Evolutionary conservation across 2,888 invertebrate species (phyloP).

Genomic region (Craniophora ligustri): DNA sequence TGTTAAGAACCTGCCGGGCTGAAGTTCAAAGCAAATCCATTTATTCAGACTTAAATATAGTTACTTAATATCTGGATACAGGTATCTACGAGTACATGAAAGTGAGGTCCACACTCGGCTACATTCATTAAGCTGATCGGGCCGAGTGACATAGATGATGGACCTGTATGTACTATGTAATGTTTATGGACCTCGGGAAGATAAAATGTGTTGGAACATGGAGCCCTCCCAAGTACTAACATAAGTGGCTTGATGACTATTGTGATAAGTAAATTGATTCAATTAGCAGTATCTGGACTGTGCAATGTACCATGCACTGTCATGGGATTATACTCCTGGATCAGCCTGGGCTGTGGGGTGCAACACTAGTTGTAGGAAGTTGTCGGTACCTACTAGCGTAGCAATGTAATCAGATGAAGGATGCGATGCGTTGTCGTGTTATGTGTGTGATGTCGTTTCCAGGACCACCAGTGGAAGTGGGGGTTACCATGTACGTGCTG

Average conservation of each 20-base stretch:
- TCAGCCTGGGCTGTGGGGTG: not conserved
- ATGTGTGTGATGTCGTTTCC: constrained; percentile 64
- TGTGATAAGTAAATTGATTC: not conserved
- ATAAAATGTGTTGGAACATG: not conserved
- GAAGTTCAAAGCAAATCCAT: no score
- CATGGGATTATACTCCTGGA: not conserved
- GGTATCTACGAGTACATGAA: no score
- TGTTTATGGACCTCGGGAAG: no score
- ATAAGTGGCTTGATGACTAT: not conserved
- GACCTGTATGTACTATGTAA: no score
- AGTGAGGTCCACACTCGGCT: no score
- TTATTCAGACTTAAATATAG: no score
- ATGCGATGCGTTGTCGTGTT: constrained; percentile 46
- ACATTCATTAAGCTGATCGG: no score
- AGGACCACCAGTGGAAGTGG: constrained; percentile 94
- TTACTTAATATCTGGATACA: no score
- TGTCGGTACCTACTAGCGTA: constrained; percentile 19
- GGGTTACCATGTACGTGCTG: constrained; percentile 95
- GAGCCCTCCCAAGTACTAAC: not conserved
- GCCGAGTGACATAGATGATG: no score
- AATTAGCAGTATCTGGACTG: not conserved
- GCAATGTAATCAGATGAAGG: constrained; percentile 24
- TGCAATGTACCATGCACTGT: not conserved
- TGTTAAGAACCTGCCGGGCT: constrained; percentile 3
- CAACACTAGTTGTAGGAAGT: constrained; percentile 4